Conservation (phyloP, 2,113 vertebrate genomes). For the Cavia aperea region DNA sequence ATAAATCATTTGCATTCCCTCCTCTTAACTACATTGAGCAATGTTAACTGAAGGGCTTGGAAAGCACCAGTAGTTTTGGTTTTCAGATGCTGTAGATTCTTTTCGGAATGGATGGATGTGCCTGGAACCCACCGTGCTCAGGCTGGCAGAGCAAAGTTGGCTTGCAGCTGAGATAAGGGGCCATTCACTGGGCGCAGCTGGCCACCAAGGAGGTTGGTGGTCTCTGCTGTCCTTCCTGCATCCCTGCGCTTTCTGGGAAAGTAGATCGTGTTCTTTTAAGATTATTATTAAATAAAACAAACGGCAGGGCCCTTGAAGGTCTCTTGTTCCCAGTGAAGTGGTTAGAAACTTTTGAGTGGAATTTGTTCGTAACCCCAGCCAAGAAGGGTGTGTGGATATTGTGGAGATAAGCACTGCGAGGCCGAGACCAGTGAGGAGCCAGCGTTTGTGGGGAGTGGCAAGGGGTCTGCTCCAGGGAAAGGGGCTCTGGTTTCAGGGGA, state of each 20-base stretch:
- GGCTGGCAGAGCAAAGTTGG: slow-evolving; percentile 16
- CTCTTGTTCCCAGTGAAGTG: slow-evolving; percentile 56
- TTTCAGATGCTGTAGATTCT: slow-evolving; percentile 44
- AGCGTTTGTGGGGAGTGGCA: background rate
- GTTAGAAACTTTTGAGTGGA: slow-evolving; percentile 70
- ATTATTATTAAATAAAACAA: slow-evolving; percentile 51
- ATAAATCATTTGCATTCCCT: slow-evolving; percentile 70
- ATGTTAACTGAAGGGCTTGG: slow-evolving; percentile 64
- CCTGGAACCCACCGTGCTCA: background rate
- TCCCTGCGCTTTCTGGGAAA: slow-evolving; percentile 46
- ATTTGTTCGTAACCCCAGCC: slow-evolving; percentile 50
- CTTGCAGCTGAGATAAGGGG: background rate
- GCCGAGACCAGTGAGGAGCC: slow-evolving; percentile 26
- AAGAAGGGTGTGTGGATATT: slow-evolving; percentile 49
- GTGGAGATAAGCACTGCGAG: slow-evolving; percentile 42
- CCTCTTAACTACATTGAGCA: slow-evolving; percentile 57
- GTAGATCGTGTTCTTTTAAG: slow-evolving; percentile 38
- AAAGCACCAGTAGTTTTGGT: slow-evolving; percentile 45
- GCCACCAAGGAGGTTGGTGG: background rate
- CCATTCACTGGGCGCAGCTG: background rate
- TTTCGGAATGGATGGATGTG: slow-evolving; percentile 20
- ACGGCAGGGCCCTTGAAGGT: slow-evolving; percentile 20
- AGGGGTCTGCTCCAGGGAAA: background rate
- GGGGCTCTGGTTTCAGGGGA: background rate
- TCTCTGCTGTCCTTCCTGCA: background rate